Evolutionary conservation across 2,797 vertebrate genomes (phyloP).

Genomic region (Spinus olivaceus): DNA sequence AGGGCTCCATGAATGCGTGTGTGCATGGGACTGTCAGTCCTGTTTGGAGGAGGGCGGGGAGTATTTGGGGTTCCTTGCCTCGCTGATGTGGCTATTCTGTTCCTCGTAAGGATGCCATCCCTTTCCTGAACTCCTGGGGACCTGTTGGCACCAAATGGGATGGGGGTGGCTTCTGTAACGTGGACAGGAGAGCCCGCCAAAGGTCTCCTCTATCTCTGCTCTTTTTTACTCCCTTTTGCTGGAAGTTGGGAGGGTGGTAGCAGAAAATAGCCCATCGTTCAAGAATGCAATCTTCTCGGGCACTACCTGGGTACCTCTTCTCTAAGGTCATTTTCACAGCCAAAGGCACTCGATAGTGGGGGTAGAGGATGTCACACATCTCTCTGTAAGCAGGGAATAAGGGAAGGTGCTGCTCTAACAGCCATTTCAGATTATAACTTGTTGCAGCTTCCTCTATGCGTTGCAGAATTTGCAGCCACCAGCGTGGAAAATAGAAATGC

Average conservation of each 20-base stretch:
- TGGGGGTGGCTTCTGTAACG: neutral
- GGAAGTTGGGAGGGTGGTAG: neutral
- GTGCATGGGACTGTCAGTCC: neutral
- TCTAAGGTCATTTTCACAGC: neutral
- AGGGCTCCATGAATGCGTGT: neutral
- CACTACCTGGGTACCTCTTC: neutral
- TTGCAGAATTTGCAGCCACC: neutral
- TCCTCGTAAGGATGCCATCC: neutral
- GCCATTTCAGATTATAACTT: slow-evolving; percentile 20
- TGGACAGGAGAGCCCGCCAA: neutral
- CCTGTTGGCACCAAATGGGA: neutral
- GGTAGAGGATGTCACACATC: neutral
- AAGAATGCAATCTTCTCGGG: neutral
- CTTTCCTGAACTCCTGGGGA: neutral
- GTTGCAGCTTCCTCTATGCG: neutral
- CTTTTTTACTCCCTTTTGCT: neutral
- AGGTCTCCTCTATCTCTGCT: neutral
- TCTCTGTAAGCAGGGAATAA: neutral
- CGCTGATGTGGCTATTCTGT: neutral
- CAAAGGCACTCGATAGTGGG: neutral
- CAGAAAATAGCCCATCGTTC: neutral
- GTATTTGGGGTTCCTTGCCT: neutral
- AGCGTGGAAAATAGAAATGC: neutral
- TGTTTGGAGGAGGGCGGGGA: neutral
- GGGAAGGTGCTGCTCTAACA: neutral